These are phyloP conservation scores for Oreortyx pictus DNA, from an alignment of 2,797 vertebrate genomes.

Conservation along the genomic window DNA sequence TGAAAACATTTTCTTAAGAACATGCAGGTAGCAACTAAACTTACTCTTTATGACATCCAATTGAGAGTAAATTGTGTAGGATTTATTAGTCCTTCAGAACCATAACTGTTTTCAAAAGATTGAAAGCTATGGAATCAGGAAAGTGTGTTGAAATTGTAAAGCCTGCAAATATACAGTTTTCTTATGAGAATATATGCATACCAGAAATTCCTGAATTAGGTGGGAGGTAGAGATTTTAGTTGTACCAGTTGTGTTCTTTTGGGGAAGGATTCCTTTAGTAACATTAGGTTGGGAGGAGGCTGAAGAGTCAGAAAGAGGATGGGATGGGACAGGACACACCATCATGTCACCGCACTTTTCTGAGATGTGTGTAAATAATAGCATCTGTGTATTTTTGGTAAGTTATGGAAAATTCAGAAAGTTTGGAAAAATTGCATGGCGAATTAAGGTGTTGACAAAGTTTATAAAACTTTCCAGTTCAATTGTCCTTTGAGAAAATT, in stretches of 20 bases:
- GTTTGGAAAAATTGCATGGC: neutral
- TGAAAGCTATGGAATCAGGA: neutral
- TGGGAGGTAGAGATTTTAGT: neutral
- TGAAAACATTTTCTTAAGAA: neutral
- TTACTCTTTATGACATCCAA: accelerated
- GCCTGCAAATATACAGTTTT: neutral
- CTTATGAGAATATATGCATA: too few relatives aligned
- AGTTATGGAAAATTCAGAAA: neutral
- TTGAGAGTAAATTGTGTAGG: neutral
- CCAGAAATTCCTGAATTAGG: neutral
- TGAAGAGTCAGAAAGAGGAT: too few relatives aligned
- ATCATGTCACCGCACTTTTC: neutral
- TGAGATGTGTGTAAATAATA: neutral
- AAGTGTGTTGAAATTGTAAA: neutral
- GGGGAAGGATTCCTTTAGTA: neutral
- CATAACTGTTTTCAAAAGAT: neutral
- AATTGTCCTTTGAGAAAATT: neutral
- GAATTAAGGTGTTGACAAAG: neutral
- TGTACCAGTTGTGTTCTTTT: neutral
- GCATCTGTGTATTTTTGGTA: neutral
- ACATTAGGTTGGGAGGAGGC: too few relatives aligned
- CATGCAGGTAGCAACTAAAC: neutral
- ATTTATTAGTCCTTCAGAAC: neutral
- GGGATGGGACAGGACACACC: too few relatives aligned
- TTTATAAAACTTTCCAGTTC: neutral